A percentile compares a stretch with the other conserved stretches of the same genome.
Evolutionary conservation across 2,797 vertebrate species (phyloP).

Genomic region (Limosa lapponica): DNA sequence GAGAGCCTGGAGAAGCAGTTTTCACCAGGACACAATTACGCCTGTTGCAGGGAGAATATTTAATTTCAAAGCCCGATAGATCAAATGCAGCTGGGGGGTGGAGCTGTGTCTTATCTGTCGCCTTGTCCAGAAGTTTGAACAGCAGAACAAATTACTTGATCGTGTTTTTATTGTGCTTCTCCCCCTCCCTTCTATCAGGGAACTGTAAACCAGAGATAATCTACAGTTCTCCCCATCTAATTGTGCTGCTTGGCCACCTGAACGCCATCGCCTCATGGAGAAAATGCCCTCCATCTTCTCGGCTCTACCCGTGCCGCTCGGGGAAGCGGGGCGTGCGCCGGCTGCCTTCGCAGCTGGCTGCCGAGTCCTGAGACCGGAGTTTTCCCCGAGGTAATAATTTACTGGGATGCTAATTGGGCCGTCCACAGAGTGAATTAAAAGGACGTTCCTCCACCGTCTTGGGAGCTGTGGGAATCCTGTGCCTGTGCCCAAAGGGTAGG

Average conservation of each 20-base stretch:
- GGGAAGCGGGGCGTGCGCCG: background rate
- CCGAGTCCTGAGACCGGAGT: background rate
- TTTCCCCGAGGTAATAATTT: conserved; percentile 36
- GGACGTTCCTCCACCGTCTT: background rate
- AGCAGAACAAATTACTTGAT: background rate
- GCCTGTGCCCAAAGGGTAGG: conserved; percentile 3
- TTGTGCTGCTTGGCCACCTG: background rate
- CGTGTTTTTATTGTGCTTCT: background rate
- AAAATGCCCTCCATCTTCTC: background rate
- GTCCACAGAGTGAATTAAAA: conserved; percentile 28
- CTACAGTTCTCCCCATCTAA: background rate
- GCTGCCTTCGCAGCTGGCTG: conserved; percentile 21
- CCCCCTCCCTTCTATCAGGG: background rate
- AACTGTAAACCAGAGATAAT: conserved; percentile 10
- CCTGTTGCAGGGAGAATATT: background rate
- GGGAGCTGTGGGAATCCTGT: conserved; percentile 5
- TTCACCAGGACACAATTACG: background rate
- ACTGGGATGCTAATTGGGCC: conserved; percentile 26
- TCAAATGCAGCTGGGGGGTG: conserved; percentile 6
- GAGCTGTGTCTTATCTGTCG: background rate
- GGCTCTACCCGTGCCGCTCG: fast-evolving
- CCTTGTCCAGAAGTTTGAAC: conserved; percentile 33
- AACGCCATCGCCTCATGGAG: background rate
- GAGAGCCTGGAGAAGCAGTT: background rate
- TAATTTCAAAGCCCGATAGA: background rate